Base-by-base conservation (phyloP, 2,113 vertebrate species). In the Willisornis vidua region DNA sequence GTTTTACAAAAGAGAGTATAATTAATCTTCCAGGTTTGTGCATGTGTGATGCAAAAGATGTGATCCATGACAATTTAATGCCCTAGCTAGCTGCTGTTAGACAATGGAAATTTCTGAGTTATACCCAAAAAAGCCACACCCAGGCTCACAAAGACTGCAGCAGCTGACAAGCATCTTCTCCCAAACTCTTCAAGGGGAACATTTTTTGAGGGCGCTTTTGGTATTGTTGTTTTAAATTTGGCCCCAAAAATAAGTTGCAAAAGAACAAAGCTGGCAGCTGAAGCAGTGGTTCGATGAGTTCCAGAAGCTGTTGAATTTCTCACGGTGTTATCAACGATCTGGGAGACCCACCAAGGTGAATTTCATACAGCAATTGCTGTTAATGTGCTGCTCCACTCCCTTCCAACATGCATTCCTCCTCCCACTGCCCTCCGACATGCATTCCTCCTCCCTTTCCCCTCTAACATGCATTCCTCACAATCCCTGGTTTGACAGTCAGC, bases 11-110 rank as follows among this genome's bases (percentile, higher is more conserved):
- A 87, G 57, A 33, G 73, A 90, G 54, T 62, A 15, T 90, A 95
- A 96, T 96, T 95, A 96, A 95, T 92, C 96, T 96, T 92, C 84
- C 81, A 81, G 67, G 83, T 90, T 93, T 81, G 29, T 94, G 88
- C 85, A 76, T 61, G 61, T 88, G 77, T 73, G 62, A 88, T 90
- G 85, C 87, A 81, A 80, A 96, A 95, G 92, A 89, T 78, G 93
- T 94, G 95, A 96, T 90, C 92, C 1, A 0, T 93, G 84, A 92
- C 93, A 92, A 85, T 96, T 89, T 91, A 94, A 95, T 76, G 74
- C 70, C 84, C 61, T 39, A 77, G 61, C 59, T 96, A 83, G 66
- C 89, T 92, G 80, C 62, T 71, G 63, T 49, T 83, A 96, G 86
- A 97, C 94, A 93, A 92, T 91, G 86, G 92, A 85, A 91, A 91